phyloP scores from a whole-genome alignment of 2,113 vertebrate genomes.

The Butastur rufipennis region DNA sequence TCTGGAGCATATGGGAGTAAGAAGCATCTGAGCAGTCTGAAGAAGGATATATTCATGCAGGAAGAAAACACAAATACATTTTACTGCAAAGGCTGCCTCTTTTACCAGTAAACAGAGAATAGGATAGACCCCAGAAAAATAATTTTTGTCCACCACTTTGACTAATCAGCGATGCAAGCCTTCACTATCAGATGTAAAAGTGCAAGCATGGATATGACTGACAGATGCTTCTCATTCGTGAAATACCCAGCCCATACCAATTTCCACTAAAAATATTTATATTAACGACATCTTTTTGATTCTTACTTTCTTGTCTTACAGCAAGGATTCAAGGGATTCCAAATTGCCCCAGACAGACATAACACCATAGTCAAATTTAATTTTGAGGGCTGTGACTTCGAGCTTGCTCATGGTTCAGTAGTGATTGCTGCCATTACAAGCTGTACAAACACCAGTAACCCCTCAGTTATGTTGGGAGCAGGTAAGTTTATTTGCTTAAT shows the following conservation, averaged over 20 bases:
- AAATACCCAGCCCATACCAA: background rate
- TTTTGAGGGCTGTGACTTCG: slow-evolving; percentile 78
- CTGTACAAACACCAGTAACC: slow-evolving; percentile 99
- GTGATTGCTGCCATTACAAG: slow-evolving; percentile 98
- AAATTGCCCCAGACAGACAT: slow-evolving; percentile 80
- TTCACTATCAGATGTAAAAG: background rate
- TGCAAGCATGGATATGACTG: background rate
- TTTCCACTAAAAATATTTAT: background rate
- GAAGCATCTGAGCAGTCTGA: background rate
- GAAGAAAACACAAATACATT: background rate
- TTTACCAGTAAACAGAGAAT: background rate
- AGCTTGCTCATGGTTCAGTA: slow-evolving; percentile 88
- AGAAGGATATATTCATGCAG: background rate
- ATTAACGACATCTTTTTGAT: background rate
- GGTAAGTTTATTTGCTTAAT: slow-evolving; percentile 71
- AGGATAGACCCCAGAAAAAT: background rate
- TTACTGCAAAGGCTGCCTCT: background rate
- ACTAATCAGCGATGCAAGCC: background rate
- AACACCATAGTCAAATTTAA: slow-evolving; percentile 73
- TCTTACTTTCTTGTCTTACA: slow-evolving; percentile 41
- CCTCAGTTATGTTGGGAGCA: slow-evolving; percentile 96
- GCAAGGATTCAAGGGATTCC: slow-evolving; percentile 99
- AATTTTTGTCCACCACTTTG: background rate
- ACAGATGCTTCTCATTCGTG: background rate
- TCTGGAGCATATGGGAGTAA: background rate